These are phyloP conservation scores for Catharus fuscescens DNA, from an alignment of 2,113 vertebrate species.

Conservation along the genomic window DNA sequence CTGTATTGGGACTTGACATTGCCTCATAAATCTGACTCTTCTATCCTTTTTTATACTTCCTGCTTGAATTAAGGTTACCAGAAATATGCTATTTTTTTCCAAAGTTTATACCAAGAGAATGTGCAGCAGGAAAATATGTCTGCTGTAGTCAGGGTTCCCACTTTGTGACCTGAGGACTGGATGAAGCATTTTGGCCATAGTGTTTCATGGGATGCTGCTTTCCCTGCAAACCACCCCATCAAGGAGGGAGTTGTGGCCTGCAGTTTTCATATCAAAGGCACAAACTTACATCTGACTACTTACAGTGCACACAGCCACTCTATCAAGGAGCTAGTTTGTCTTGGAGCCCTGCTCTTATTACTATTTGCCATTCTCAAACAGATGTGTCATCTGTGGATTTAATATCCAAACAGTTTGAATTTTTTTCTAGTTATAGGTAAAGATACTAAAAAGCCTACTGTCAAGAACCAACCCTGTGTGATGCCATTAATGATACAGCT, in stretches of 20 bases:
- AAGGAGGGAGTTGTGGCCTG: not conserved
- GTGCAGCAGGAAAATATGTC: not conserved
- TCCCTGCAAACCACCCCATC: not conserved
- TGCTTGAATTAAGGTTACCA: not conserved
- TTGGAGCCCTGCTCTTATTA: not conserved
- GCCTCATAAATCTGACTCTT: not conserved
- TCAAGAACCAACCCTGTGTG: not conserved
- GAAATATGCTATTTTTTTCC: not conserved
- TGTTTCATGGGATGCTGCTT: not conserved
- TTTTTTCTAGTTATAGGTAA: not conserved
- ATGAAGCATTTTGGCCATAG: not conserved
- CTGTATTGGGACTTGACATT: not conserved
- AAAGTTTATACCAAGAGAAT: not conserved
- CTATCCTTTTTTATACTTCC: not conserved
- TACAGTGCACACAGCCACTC: not conserved
- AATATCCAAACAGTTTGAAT: not conserved
- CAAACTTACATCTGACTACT: not conserved
- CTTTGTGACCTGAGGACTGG: not conserved
- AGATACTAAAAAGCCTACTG: not conserved
- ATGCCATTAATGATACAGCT: not conserved
- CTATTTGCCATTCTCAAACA: not conserved
- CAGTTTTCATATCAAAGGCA: not conserved
- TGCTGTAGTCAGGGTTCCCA: not conserved
- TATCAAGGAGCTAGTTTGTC: not conserved
- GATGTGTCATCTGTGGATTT: not conserved